Conservation (phyloP, 2,888 invertebrate species). For the Hedychridium roseum region DNA sequence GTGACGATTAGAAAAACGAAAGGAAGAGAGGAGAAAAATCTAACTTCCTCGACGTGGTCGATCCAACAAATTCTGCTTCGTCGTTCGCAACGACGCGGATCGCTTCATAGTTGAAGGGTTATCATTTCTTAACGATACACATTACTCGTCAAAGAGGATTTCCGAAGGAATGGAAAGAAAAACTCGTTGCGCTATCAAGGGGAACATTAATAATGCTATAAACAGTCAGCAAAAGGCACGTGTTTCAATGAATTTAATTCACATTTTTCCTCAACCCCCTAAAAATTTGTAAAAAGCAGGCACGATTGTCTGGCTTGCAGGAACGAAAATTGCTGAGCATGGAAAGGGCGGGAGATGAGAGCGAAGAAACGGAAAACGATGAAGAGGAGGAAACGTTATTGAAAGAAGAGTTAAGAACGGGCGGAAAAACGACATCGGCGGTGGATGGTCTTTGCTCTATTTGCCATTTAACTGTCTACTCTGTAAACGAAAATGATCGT, state of each 20-base stretch:
- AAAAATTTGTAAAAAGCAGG: too few species aligned
- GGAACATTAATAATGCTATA: conserved; percentile 27
- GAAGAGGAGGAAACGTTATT: conserved; percentile 31
- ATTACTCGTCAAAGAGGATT: neutral
- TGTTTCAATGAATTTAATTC: conserved; percentile 7
- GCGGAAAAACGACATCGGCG: conserved; percentile 6
- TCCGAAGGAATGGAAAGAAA: conserved; percentile 23
- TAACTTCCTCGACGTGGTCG: too few species aligned
- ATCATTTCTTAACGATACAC: conserved; percentile 1
- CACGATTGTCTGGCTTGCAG: neutral
- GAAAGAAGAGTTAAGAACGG: conserved; percentile 18
- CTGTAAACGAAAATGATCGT: conserved; percentile 18
- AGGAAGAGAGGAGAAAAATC: too few species aligned
- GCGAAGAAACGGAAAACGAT: conserved; percentile 26
- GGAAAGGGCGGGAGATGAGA: conserved; percentile 9
- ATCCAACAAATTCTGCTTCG: too few species aligned
- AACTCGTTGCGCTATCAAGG: conserved; percentile 27
- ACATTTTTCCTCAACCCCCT: neutral
- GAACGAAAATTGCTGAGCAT: neutral
- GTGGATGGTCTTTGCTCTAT: conserved; percentile 36
- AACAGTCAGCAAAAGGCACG: conserved; percentile 37
- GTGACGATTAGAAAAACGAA: too few species aligned
- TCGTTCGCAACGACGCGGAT: too few species aligned
- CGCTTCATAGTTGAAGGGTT: conserved; percentile 1
- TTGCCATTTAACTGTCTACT: conserved; percentile 44